A percentile compares a stretch with the other conserved stretches of the same genome.
Evolutionary conservation across 2,888 invertebrate genomes (phyloP).

Genomic region (Mythimna loreyi): DNA sequence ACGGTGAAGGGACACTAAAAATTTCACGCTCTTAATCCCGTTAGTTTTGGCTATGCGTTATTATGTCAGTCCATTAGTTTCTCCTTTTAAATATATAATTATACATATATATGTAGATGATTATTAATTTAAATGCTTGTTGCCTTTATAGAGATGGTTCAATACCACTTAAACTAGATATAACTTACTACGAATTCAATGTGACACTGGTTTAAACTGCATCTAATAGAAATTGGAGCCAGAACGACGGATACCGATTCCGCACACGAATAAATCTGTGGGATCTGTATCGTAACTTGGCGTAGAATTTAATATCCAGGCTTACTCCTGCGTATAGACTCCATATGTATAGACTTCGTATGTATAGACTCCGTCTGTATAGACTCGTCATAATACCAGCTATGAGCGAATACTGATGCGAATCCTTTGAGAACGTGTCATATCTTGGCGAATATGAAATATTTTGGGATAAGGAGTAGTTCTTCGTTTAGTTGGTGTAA

Average conservation of each 20-base stretch:
- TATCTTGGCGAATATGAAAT: conserved; percentile 38
- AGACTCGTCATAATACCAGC: conserved; percentile 40
- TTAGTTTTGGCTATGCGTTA: no score
- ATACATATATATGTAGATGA: no score
- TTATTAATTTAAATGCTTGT: no score
- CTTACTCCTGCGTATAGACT: conserved; percentile 32
- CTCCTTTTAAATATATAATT: no score
- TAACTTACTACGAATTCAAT: conserved; percentile 3
- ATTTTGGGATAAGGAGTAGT: conserved; percentile 21
- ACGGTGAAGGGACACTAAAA: no score
- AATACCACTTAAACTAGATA: not conserved
- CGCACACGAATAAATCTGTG: conserved; percentile 48
- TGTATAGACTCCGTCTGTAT: conserved; percentile 35
- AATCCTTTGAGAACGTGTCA: conserved; percentile 14
- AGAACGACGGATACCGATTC: conserved; percentile 32
- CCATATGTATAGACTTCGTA: conserved; percentile 21
- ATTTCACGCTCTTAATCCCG: no score
- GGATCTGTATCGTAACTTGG: conserved; percentile 46
- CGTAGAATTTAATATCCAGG: conserved; percentile 52
- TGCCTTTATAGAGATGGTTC: not conserved
- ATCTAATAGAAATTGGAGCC: conserved; percentile 22
- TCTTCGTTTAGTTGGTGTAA: conserved; percentile 19
- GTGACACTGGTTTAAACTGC: conserved; percentile 22
- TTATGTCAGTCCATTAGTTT: no score
- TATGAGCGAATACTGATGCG: conserved; percentile 16